Conservation (phyloP, 1,140 invertebrate species). For the Bombus confusus region DNA sequence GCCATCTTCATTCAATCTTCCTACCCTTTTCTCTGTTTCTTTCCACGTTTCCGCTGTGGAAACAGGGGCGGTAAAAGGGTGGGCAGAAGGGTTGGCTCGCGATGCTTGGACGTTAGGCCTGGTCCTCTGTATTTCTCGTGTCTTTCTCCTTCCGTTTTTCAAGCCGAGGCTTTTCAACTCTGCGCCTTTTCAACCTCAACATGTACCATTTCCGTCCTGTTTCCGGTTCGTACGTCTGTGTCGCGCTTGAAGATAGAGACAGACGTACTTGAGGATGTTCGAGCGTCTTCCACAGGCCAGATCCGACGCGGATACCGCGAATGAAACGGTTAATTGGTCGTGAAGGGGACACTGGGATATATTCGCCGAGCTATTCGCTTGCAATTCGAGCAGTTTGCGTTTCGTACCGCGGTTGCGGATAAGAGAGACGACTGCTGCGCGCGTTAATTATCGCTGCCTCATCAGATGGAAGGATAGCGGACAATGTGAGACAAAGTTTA, state of each 20-base stretch:
- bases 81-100: neutral
- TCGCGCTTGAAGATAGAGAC: constrained; percentile 16
- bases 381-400: constrained; percentile 5
- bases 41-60: neutral
- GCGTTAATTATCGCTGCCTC: constrained; percentile 36
- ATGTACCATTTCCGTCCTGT: neutral
- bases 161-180: neutral
- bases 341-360: neutral
- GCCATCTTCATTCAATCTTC: constrained; percentile 41
- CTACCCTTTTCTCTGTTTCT: neutral
- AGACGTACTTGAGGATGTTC: neutral
- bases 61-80: neutral
- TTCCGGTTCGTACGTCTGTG: neutral
- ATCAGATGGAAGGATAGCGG: neutral
- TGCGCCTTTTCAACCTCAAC: constrained; percentile 18
- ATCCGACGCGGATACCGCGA: constrained; percentile 37
- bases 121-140: constrained; percentile 22
- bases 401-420: constrained; percentile 21
- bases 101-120: neutral
- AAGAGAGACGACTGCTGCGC: constrained; percentile 2
- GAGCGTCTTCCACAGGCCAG: neutral
- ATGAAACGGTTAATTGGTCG: constrained; percentile 56
- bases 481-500: neutral
- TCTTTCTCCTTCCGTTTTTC: neutral
- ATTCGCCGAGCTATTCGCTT: neutral